These are phyloP conservation scores for Argopecten irradians DNA, from an alignment of 1,140 invertebrate genomes.

Conservation along the genomic window DNA sequence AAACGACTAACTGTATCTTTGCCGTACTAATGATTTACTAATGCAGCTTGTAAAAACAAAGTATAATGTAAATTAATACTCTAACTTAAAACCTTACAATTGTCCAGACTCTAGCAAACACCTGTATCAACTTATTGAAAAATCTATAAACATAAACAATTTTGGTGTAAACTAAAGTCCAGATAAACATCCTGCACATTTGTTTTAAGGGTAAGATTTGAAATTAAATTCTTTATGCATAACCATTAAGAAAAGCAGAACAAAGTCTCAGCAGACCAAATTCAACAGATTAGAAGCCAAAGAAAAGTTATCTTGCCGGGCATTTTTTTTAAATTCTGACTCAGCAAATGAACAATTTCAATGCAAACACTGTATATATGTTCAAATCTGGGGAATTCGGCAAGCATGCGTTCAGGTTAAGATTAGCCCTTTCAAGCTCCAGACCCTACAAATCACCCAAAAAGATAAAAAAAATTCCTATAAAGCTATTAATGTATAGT, in stretches of 20 bases:
- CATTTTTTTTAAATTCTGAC: not conserved
- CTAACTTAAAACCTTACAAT: too few relatives aligned
- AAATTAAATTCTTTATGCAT: not conserved
- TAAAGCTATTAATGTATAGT: too few relatives aligned
- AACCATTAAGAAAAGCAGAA: not conserved
- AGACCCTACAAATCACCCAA: not conserved
- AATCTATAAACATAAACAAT: too few relatives aligned
- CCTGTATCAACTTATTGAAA: too few relatives aligned
- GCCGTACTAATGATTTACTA: too few relatives aligned
- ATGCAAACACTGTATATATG: not conserved
- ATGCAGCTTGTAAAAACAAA: too few relatives aligned
- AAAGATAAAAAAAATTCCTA: not conserved
- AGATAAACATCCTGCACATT: not conserved
- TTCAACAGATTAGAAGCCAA: not conserved
- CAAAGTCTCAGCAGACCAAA: not conserved
- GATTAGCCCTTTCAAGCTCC: not conserved
- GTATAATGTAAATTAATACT: too few relatives aligned
- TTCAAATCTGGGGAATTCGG: not conserved
- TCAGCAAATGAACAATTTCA: not conserved
- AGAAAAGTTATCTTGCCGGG: not conserved
- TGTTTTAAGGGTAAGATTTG: not conserved
- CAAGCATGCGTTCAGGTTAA: slow-evolving; percentile 14
- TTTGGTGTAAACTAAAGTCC: too few relatives aligned
- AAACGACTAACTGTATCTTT: too few relatives aligned
- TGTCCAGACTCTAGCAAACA: too few relatives aligned